Base-by-base conservation (phyloP, 2,113 vertebrate genomes). In the Oncorhynchus nerka region DNA sequence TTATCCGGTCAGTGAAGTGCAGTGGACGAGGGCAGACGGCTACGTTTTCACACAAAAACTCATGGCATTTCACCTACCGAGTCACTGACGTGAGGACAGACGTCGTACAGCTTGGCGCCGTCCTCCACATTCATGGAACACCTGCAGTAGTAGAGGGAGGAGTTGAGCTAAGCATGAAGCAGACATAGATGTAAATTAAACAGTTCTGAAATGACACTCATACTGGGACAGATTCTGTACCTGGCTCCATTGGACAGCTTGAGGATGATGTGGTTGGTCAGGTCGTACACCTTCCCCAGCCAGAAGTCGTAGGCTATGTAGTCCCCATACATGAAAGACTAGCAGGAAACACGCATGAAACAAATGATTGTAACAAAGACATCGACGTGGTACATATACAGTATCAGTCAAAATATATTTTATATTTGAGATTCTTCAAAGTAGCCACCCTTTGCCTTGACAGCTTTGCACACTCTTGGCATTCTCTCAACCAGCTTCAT, bases 101-200 rank as follows among this genome's bases (percentile, higher is more conserved):
- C 94, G 0, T 99, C 98, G 11, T 99, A 98, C 48, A 99, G 95
- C 90, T 99, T 99, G 85, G 97, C 95, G 5, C 96, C 98, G 30
- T 99, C 98, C 85, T 99, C 97, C 57, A 97, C 97, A 77, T 95
- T 98, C 98, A 99, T 99, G 48, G 97, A 99, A 93, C 98, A 99
- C 88, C 98, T 99, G 89, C 24, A 55, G 61, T 1, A 20, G 34
- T 32, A 12, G 55, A 79, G 34, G 6, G 34, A 32, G 4, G 0
- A 5, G 51, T 4, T 55, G 12, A 55, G 51, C 51, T 55, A 55
- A 55, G 15, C 51, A 19, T 55, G 12, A 55, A 4, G 15, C 51
- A 55, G 13, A 55, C 15, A 34, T 1, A 55, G 51, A 55, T 55
- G 4, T 4, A 19, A 55, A 19, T 1, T 5, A 55, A 4, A 51